Conservation (phyloP, 2,797 vertebrate genomes). For the Chelmon rostratus region DNA sequence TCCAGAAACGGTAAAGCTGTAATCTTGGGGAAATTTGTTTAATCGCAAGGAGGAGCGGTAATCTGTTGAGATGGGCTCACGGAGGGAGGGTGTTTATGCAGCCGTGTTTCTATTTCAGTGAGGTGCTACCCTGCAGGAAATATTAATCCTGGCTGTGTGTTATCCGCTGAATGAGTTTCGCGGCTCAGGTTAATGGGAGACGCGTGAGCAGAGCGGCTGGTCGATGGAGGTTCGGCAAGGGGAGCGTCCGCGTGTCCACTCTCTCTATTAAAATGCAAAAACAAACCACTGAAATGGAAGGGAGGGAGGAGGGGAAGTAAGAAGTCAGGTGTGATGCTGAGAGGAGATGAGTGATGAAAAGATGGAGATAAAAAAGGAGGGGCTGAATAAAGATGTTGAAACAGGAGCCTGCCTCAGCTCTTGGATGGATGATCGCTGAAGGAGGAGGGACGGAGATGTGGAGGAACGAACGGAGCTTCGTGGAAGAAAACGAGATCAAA, state of each 20-base stretch:
- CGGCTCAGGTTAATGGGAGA: slow-evolving; percentile 64
- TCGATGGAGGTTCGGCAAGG: neutral
- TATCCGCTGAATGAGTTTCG: slow-evolving; percentile 38
- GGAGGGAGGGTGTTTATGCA: slow-evolving; percentile 66
- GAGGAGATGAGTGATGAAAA: neutral
- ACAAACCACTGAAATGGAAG: neutral
- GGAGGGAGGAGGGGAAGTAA: neutral
- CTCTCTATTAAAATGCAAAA: slow-evolving; percentile 13
- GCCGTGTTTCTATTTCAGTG: slow-evolving; percentile 71
- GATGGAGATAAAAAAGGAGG: neutral
- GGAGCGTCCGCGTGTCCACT: slow-evolving; percentile 8
- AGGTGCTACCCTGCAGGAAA: slow-evolving; percentile 74
- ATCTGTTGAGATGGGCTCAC: slow-evolving; percentile 79
- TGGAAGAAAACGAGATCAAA: slow-evolving; percentile 28
- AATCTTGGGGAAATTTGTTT: slow-evolving; percentile 78
- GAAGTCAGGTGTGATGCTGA: neutral
- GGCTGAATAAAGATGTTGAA: slow-evolving; percentile 14
- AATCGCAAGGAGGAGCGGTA: slow-evolving; percentile 77
- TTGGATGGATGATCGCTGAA: neutral
- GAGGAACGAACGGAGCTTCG: neutral
- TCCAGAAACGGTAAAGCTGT: slow-evolving; percentile 68
- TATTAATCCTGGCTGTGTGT: slow-evolving; percentile 67
- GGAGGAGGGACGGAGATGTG: neutral
- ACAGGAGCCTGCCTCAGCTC: neutral
- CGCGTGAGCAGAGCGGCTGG: neutral